Base-by-base conservation (phyloP, 2,797 vertebrate species). In the Odontamblyopus rebecca region DNA sequence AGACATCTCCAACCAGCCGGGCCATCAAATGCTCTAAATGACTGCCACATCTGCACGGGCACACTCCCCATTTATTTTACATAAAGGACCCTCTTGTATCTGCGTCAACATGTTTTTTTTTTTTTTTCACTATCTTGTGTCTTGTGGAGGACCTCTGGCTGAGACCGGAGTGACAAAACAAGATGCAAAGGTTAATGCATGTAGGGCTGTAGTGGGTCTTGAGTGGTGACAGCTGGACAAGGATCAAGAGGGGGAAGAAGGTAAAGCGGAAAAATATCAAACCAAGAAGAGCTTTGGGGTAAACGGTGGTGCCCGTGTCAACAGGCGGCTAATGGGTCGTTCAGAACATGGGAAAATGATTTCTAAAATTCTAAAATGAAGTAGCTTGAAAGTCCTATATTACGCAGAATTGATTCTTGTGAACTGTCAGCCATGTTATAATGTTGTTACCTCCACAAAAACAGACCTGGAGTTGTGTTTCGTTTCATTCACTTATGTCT, bases 151-250 rank as follows among this genome's bases (percentile, higher is more conserved):
- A 51, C 57, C 61, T 48, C 57, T 23, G 4, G 4, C 68, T 69
- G 59, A 61, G 38, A 16, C 54, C 48, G 41, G 15, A 59, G 70
- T 19, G 79, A 57, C 66, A 67, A 73, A 61, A 61, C 61, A 56
- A 69, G 27, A 72, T 63, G 62, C 67, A 88, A 85, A 89, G 87
- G 82, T 89, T 78, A 82, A 76, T 77, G 71, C 77, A 15, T 74
- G 73, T 61, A 68, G 74, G 48, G 56, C 54, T 73, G 71, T 75
- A 13, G 7, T 19, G 35, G 66, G 32, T 9, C 71, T 63, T 60
- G 27, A 65, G 65, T 3, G 53, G 68, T 71, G 61, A 57, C 66
- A 59, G 67, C 13, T 35, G 53, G 51, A 53, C 16, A 68, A 72
- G 68, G 35, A 6, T 16, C 41, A 35, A 18, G 54, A n/a, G 60